Evolutionary conservation across 1,140 invertebrate genomes (phyloP).

Genomic region (Cherax quadricarinatus): DNA sequence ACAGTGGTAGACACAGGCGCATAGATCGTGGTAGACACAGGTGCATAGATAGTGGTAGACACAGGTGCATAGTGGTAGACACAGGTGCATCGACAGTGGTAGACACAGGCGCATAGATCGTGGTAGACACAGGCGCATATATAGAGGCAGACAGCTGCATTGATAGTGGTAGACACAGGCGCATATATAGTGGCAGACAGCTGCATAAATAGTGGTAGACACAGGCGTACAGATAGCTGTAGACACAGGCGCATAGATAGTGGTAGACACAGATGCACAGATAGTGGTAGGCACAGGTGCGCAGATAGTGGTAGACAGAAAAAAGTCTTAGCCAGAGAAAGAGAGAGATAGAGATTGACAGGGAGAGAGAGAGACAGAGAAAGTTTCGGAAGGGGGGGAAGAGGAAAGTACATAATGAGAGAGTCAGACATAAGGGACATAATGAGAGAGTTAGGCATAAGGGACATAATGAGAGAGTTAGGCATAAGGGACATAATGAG

Average conservation of each 20-base stretch:
- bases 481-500: no score
- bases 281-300: background rate
- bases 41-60: background rate
- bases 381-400: background rate
- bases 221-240: background rate
- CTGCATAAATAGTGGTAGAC: background rate
- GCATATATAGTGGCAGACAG: background rate
- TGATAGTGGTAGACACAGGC: background rate
- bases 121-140: background rate
- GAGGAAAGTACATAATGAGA: background rate
- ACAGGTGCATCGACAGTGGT: background rate
- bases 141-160: background rate
- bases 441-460: no score
- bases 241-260: background rate
- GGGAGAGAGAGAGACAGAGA: background rate
- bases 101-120: background rate
- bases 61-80: background rate
- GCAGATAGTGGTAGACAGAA: background rate
- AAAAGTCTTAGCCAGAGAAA: background rate
- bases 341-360: background rate
- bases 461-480: no score
- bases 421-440: no score
- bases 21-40: background rate
- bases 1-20: background rate
- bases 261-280: background rate